These are phyloP conservation scores for Melanostigma gelatinosum DNA, from an alignment of 2,113 vertebrate genomes.

Conservation along the genomic window DNA sequence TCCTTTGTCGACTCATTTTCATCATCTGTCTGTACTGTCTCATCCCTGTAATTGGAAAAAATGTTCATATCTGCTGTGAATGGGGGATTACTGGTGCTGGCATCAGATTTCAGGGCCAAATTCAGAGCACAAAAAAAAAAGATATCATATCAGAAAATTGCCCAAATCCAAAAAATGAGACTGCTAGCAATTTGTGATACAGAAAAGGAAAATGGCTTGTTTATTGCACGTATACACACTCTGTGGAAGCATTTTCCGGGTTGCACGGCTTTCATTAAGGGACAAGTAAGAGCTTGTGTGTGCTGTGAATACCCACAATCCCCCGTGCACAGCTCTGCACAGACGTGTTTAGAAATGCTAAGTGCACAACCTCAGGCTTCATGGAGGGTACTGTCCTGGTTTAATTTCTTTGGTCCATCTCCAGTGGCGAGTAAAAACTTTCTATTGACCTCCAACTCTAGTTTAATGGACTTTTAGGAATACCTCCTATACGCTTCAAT, in stretches of 20 bases:
- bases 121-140: background rate
- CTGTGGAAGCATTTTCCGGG: background rate
- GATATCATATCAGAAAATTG: constrained; percentile 28
- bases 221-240: background rate
- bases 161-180: constrained; percentile 20
- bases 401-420: constrained; percentile 37
- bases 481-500: background rate
- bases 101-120: constrained; percentile 27
- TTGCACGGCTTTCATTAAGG: constrained; percentile 4
- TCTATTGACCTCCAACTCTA: constrained; percentile 38
- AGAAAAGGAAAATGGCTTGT: constrained; percentile 10
- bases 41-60: constrained; percentile 50
- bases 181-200: background rate
- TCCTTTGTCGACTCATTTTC: constrained; percentile 28
- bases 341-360: constrained; percentile 43
- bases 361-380: constrained; percentile 28
- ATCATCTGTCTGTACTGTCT: constrained; percentile 25
- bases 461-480: constrained; percentile 23
- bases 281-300: background rate
- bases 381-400: constrained; percentile 28
- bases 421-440: constrained; percentile 38
- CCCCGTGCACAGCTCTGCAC: constrained; percentile 7
- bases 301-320: constrained; percentile 23
- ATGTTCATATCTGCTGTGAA: constrained; percentile 42
- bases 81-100: constrained; percentile 26